A percentile compares a stretch with the other conserved stretches of the same genome.
These are phyloP conservation scores for Melieria omissa DNA, from an alignment of 2,888 invertebrate genomes.

Conservation along the genomic window DNA sequence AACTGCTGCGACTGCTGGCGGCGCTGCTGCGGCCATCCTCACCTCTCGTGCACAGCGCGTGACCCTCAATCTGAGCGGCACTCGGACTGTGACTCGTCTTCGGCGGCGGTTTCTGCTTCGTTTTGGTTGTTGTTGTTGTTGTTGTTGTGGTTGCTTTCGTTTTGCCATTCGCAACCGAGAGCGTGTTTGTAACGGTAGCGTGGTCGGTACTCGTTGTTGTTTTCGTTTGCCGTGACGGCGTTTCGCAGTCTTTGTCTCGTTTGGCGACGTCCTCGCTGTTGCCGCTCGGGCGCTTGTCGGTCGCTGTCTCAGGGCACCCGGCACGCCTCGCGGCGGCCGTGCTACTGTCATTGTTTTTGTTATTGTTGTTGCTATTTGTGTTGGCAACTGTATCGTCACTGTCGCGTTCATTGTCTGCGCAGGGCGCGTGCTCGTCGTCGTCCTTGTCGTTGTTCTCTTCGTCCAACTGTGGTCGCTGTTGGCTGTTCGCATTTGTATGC, in stretches of 20 bases:
- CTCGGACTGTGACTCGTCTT: too few species aligned
- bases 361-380: constrained; percentile 17
- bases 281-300: background rate
- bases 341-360: constrained; percentile 26
- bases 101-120: background rate
- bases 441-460: constrained; percentile 8
- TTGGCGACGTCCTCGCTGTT: constrained; percentile 6
- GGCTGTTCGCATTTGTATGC: constrained; percentile 35
- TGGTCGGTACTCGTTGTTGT: constrained; percentile 31
- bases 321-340: constrained; percentile 7
- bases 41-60: background rate
- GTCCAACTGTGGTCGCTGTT: constrained; percentile 40
- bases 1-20: background rate
- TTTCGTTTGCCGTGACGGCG: constrained; percentile 18
- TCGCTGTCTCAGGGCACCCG: constrained; percentile 1
- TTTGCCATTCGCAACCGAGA: constrained; percentile 10
- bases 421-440: background rate
- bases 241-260: background rate
- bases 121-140: constrained; percentile 12
- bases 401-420: background rate
- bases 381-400: background rate
- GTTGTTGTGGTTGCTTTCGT: constrained; percentile 11
- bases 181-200: constrained; percentile 26
- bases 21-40: background rate
- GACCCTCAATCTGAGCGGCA: too few species aligned